Evolutionary conservation across 2,888 invertebrate species (phyloP), one percentile per base, ranked within the genome.

Genomic region (Esperia sulphurella): DNA sequence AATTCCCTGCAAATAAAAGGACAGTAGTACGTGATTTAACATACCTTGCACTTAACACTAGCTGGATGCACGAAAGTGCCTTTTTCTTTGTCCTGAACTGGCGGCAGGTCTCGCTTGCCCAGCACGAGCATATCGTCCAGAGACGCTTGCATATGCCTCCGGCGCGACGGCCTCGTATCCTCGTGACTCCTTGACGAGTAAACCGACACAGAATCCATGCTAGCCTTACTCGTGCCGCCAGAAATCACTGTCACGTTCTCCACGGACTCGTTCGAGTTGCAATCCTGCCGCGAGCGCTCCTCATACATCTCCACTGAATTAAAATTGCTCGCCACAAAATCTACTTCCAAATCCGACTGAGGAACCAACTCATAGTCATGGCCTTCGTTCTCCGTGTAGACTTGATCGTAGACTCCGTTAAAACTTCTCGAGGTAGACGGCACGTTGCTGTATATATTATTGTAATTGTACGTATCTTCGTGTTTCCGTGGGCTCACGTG

Each of bases 161-260:
- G 54, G 8, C 79, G 56, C 3, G 76, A 58, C 3, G 83, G 83
- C 12, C 84, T 59, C 1, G 85, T 75, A 50, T 82, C 83, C 51
- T 92, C 92, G 50, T 91, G 88, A 60, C 92, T 92, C 58, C 91
- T 83, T 1, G 91, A 89, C 38, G 92, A 92, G 55, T 91, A 91
- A 57, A 92, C 79, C 0, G 92, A 92, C 31, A 92, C 86, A 1
- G 92, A 91, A 57, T 93, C 92, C 53, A 86, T 72, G 56, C 84
- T 83, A 0, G 79, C 77, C 48, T 82, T 83, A 48, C 80, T 81
- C 0, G 76, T 76, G 0, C 62, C 68, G 0, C 79, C 82, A 1
- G 81, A 83, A 8, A 84, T 82, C 13, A 91, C 91, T 0, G 91
- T 88, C 0, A 91, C 90, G 66, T 92, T 91, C 53, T 92, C 92